phyloP scores from a whole-genome alignment of 2,797 vertebrate genomes.

The Danio jaintianensis region DNA sequence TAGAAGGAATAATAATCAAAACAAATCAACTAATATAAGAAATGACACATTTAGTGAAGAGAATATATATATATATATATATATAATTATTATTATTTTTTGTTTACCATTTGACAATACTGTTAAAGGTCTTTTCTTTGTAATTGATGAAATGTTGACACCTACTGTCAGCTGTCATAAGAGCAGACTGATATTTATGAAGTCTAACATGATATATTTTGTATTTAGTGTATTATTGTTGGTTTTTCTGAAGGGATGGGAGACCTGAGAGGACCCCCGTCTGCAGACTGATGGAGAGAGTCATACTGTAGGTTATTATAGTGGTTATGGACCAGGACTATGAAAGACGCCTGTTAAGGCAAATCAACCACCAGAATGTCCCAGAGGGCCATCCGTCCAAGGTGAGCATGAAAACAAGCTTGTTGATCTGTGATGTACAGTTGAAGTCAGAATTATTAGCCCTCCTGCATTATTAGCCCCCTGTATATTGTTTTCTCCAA shows the following conservation, averaged over 20 bases:
- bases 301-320: constrained; percentile 32
- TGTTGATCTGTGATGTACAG: too few species aligned
- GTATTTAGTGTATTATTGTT: too few species aligned
- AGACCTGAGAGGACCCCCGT: constrained; percentile 65
- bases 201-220: background rate
- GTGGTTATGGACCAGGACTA: constrained; percentile 84
- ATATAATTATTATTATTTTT: too few species aligned
- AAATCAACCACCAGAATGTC: constrained; percentile 85
- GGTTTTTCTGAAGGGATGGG: constrained; percentile 69
- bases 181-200: background rate
- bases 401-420: constrained; percentile 61
- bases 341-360: constrained; percentile 82
- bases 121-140: background rate
- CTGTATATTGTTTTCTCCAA: too few species aligned
- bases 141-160: constrained; percentile 2
- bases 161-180: background rate
- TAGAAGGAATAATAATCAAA: too few species aligned
- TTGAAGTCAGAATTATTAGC: too few species aligned
- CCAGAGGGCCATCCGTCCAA: constrained; percentile 75
- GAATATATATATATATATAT: too few species aligned
- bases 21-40: background rate
- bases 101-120: background rate
- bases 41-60: background rate
- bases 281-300: constrained; percentile 61
- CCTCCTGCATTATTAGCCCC: too few species aligned